Conservation (phyloP, 2,888 invertebrate species). For the Lasius platythorax region DNA sequence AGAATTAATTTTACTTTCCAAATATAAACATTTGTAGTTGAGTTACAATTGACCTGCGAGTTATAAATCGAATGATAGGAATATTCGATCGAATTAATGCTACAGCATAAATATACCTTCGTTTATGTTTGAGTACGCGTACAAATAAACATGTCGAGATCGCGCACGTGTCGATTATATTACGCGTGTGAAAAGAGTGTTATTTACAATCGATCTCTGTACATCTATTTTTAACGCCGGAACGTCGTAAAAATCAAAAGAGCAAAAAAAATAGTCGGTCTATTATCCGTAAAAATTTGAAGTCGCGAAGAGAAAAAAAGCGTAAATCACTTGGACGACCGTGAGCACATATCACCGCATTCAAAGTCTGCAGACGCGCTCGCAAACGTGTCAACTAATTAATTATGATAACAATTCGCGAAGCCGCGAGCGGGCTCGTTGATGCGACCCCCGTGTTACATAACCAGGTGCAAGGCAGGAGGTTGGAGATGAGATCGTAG, state of each 20-base stretch:
- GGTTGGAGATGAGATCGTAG: constrained; percentile 77
- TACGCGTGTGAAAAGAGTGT: background rate
- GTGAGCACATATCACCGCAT: background rate
- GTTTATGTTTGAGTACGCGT: background rate
- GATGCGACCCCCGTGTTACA: constrained; percentile 71
- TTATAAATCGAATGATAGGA: background rate
- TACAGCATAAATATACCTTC: background rate
- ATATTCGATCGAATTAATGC: background rate
- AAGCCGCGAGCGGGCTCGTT: constrained; percentile 51
- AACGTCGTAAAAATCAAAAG: background rate
- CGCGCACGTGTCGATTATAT: background rate
- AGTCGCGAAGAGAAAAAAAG: background rate
- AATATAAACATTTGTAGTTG: background rate
- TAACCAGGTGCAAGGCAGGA: constrained; percentile 75
- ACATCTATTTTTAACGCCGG: background rate
- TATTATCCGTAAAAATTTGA: background rate
- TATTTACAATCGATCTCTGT: background rate
- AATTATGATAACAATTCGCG: constrained; percentile 65
- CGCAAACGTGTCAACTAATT: constrained; percentile 54
- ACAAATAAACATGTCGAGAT: constrained; percentile 4
- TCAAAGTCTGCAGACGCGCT: background rate
- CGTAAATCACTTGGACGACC: background rate
- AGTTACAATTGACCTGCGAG: background rate
- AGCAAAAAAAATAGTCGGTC: background rate
- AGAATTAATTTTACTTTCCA: background rate